Conservation (phyloP, 2,888 invertebrate genomes). For the Ophion slaviceki region DNA sequence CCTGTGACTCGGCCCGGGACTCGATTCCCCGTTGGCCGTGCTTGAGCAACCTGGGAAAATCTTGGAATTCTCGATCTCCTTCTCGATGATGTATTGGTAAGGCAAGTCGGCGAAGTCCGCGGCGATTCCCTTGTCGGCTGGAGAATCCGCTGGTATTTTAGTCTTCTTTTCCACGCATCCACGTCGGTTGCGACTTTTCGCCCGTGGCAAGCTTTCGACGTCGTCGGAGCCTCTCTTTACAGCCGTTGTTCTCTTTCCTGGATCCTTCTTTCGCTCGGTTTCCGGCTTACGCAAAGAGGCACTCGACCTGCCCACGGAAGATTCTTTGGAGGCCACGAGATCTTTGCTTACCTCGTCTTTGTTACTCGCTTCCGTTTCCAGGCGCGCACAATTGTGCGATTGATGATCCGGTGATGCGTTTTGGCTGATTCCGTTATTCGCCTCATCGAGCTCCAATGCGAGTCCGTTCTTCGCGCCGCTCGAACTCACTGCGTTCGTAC, state of each 20-base stretch:
- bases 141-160: constrained; percentile 33
- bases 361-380: neutral
- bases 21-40: constrained; percentile 1
- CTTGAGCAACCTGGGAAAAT: neutral
- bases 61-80: constrained; percentile 75
- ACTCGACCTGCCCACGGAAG: neutral
- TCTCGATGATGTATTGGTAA: constrained; percentile 79
- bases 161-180: constrained; percentile 24
- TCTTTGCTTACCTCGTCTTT: neutral
- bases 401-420: neutral
- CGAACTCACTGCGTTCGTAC: neutral
- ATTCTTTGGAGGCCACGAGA: constrained; percentile 1
- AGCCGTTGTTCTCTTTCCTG: neutral
- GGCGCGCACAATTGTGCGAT: neutral
- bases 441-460: neutral
- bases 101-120: constrained; percentile 73
- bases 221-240: constrained; percentile 5
- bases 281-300: neutral
- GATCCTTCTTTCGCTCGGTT: constrained; percentile 27
- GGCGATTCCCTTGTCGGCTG: constrained; percentile 34
- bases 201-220: constrained; percentile 4
- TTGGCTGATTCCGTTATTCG: neutral
- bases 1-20: constrained; percentile 31
- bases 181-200: constrained; percentile 35
- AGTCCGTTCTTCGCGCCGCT: constrained; percentile 1